phyloP scores from a whole-genome alignment of 37 sponge, comb jelly and placozoan genomes.

The Halichondria panicea region DNA sequence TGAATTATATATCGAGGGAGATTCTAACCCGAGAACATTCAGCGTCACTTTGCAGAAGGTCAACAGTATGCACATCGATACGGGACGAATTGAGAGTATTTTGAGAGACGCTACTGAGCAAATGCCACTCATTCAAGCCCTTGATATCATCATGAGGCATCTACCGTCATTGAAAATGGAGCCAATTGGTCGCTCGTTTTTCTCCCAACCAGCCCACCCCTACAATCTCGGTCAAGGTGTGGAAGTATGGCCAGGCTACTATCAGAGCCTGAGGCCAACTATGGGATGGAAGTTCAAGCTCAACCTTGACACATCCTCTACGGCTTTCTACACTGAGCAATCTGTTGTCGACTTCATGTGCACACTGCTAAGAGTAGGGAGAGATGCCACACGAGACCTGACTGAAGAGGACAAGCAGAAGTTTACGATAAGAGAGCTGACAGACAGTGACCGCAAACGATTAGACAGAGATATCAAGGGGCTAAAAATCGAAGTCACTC shows the following conservation, averaged over 20 bases:
- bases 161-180: constrained; percentile 30
- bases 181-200: constrained; percentile 61
- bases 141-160: constrained; percentile 51
- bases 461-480: constrained; percentile 71
- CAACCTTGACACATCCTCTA: constrained; percentile 66
- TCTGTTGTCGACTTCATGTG: constrained; percentile 71
- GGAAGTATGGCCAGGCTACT: constrained; percentile 72
- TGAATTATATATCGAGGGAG: neutral
- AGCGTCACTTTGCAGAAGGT: constrained; percentile 12
- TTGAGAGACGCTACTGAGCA: neutral
- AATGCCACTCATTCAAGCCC: constrained; percentile 38
- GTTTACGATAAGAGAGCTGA: neutral
- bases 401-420: neutral
- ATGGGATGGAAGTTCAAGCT: constrained; percentile 59
- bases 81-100: neutral
- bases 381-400: constrained; percentile 7
- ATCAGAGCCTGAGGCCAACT: constrained; percentile 52
- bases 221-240: constrained; percentile 51
- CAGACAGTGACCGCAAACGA: constrained; percentile 17
- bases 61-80: neutral
- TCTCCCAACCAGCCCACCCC: neutral
- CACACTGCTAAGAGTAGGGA: constrained; percentile 13
- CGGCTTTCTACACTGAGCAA: constrained; percentile 88
- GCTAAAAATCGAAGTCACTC: constrained; percentile 55
- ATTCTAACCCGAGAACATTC: neutral